Evolutionary conservation across 2,113 vertebrate genomes (phyloP).

Genomic region (Sus scrofa): DNA sequence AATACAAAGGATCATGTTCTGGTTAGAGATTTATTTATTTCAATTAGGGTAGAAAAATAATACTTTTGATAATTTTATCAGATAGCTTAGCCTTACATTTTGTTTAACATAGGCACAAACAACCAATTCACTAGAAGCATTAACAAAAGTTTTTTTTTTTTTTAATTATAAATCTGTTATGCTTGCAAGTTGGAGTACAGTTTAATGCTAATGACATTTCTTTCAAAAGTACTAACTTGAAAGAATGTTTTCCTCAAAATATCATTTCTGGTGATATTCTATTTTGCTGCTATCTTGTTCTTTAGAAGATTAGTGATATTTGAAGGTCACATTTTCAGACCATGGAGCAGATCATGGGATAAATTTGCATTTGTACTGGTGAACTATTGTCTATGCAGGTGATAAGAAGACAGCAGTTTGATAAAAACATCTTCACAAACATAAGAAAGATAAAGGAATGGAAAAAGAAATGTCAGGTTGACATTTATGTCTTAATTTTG

Average conservation of each 20-base stretch:
- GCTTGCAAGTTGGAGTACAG: slow-evolving; percentile 12
- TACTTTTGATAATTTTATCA: slow-evolving; percentile 22
- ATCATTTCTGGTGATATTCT: slow-evolving; percentile 4
- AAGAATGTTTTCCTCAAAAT: slow-evolving; percentile 61
- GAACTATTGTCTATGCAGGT: background rate
- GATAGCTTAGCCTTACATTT: background rate
- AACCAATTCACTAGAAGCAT: background rate
- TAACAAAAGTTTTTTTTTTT: background rate
- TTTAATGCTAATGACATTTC: slow-evolving; percentile 44
- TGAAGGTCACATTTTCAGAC: slow-evolving; percentile 55
- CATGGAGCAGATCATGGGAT: background rate
- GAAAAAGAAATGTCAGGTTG: slow-evolving; percentile 70
- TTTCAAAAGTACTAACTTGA: slow-evolving; percentile 49
- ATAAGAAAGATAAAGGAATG: slow-evolving; percentile 36
- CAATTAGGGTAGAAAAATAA: background rate
- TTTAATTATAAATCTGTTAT: background rate
- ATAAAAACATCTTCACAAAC: slow-evolving; percentile 35
- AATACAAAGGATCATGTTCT: background rate
- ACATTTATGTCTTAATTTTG: slow-evolving; percentile 61
- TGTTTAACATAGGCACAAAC: background rate
- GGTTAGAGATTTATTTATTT: background rate
- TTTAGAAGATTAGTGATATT: slow-evolving; percentile 64
- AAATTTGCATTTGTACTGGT: slow-evolving; percentile 60
- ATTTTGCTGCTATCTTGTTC: slow-evolving; percentile 52
- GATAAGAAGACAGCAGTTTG: slow-evolving; percentile 39